These are phyloP conservation scores for Callosobruchus maculatus DNA, from an alignment of 2,888 invertebrate genomes.

Conservation along the genomic window DNA sequence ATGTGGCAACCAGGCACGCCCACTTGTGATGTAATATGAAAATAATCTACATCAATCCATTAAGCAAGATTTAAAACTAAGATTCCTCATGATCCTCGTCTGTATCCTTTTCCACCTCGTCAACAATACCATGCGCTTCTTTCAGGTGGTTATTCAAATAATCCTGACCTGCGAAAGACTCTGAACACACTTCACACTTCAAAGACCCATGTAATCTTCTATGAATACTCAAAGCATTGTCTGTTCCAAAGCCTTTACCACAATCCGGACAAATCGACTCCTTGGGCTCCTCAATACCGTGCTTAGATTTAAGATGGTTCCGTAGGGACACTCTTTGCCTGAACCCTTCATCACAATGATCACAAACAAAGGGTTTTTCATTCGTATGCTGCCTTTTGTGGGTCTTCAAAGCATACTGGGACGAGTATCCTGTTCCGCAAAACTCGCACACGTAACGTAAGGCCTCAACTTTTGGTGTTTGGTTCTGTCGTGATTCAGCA, in stretches of 20 bases:
- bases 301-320: conserved; percentile 36
- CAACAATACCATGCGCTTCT: conserved; percentile 15
- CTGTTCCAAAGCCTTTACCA: conserved; percentile 32
- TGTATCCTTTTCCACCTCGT: neutral
- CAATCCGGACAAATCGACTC: conserved; percentile 30
- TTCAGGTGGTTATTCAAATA: conserved; percentile 25
- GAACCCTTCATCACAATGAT: conserved; percentile 32
- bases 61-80: too few relatives aligned
- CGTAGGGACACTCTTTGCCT: conserved; percentile 35
- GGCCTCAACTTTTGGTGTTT: conserved; percentile 19
- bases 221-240: conserved; percentile 32
- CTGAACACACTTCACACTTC: conserved; percentile 28
- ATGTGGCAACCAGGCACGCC: too few relatives aligned
- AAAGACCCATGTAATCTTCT: conserved; percentile 23
- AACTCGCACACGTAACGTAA: conserved; percentile 30
- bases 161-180: conserved; percentile 26
- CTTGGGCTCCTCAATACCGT: conserved; percentile 30
- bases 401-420: too few relatives aligned
- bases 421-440: conserved; percentile 30
- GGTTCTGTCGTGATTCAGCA: conserved; percentile 27
- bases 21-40: too few relatives aligned
- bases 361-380: too few relatives aligned
- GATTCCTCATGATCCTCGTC: too few relatives aligned
- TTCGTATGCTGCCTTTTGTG: too few relatives aligned
- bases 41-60: too few relatives aligned